Conservation (phyloP, 2,888 invertebrate genomes). For the Matsumyia berberina region DNA sequence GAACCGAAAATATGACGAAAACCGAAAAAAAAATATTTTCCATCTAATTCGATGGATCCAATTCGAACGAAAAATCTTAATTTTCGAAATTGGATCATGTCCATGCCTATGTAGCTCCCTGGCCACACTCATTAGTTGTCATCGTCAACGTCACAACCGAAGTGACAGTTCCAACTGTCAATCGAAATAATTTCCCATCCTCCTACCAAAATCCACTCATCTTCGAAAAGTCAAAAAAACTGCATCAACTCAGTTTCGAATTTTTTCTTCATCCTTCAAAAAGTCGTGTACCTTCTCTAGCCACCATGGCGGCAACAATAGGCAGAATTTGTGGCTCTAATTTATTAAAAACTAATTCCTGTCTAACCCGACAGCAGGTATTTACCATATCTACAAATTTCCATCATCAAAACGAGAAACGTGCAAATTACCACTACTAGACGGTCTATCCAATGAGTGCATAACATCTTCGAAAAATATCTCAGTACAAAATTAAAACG, state of each 20-base stretch:
- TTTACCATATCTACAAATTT: conserved; percentile 57
- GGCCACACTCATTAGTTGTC: conserved; percentile 8
- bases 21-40: no score
- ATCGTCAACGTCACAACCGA: neutral
- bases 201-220: conserved; percentile 30
- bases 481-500: conserved; percentile 14
- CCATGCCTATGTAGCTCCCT: neutral
- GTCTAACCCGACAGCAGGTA: conserved; percentile 89
- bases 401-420: conserved; percentile 28
- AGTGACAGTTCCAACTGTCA: conserved; percentile 47
- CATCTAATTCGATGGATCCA: no score
- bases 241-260: conserved; percentile 75
- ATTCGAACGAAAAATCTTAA: neutral
- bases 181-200: conserved; percentile 30
- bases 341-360: conserved; percentile 91
- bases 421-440: conserved; percentile 28
- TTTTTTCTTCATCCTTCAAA: conserved; percentile 81
- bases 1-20: no score
- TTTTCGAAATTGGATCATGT: neutral
- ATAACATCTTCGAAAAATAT: conserved; percentile 72
- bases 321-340: conserved; percentile 94
- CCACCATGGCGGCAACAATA: conserved; percentile 95
- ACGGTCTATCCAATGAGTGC: conserved; percentile 45
- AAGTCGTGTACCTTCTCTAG: conserved; percentile 81
- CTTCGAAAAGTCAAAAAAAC: conserved; percentile 75